Conservation (phyloP, 2,113 vertebrate genomes). For the Agelaius phoeniceus region DNA sequence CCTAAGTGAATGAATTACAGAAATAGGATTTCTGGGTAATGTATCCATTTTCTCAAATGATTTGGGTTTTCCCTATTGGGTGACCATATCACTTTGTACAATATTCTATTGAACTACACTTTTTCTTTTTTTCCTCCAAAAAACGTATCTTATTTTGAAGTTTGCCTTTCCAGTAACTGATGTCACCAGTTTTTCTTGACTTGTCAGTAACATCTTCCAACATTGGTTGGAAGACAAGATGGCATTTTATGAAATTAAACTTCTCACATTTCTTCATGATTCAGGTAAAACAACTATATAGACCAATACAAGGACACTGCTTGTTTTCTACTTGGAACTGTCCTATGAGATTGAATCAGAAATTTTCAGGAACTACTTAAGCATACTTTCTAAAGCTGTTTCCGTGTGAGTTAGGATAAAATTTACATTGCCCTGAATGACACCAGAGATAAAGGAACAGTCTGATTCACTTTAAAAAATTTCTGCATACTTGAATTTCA, state of each 20-base stretch:
- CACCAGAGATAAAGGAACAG: not conserved
- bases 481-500: not conserved
- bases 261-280: not conserved
- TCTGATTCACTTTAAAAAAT: not conserved
- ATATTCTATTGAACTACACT: not conserved
- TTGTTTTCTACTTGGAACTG: not conserved
- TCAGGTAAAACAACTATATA: not conserved
- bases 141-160: not conserved
- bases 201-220: not conserved
- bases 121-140: not conserved
- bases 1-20: not conserved
- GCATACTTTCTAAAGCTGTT: not conserved
- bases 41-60: accelerated
- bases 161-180: not conserved
- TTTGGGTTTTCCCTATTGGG: not conserved
- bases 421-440: not conserved
- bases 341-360: not conserved
- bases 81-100: not conserved
- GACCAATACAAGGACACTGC: not conserved
- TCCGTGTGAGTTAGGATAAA: not conserved
- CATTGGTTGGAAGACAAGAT: not conserved
- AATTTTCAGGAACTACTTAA: not conserved
- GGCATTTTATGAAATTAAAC: not conserved
- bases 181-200: not conserved
- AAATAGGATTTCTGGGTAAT: not conserved